Base-by-base conservation (phyloP, 2,113 vertebrate species). In the Sinosuthora webbiana region DNA sequence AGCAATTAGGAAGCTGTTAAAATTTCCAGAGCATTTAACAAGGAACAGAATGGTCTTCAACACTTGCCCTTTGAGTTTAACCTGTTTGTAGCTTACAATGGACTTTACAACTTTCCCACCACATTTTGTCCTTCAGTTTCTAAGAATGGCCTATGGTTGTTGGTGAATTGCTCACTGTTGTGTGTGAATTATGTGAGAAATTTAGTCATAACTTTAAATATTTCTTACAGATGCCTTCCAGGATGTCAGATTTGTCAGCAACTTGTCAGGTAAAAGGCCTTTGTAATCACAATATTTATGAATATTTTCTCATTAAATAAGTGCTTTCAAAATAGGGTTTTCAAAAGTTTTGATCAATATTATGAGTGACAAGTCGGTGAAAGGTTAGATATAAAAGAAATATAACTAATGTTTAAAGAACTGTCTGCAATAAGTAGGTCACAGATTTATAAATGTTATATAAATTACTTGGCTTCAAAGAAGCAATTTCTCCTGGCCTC, bases 221-320 rank as follows among this genome's bases (percentile, higher is more conserved):
- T 68, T 95, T 95, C 87, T 93, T 97, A 47, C 94, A 99, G 99
- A 98, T 99, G 99, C 97, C 99, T 99, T 98, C 99, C 99, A 99
- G 99, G 99, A 99, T 99, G 99, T 98, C 99, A 99, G 93, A 99
- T 99, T 96, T 99, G 99, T 97, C 99, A 99, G 96, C 99, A 99
- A 91, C 98, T 99, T 63, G 99, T 99, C 97, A 98, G 99, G 99
- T 99, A 95, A 98, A 98, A 89, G 12, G 74, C 79, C 55, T 95
- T 82, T 60, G 31, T 45, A 85, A 83, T 87, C 75, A 49, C 16
- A 76, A 10, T 84, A 50, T 75, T 69, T 73, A 35, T 82, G 25
- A 92, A 22, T 39, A 6, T 62, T 57, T 89, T 41, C 15, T 65
- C 59, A 55, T 90, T 90, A 69, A 91, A 59, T n/a, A 70, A 82